Conservation (phyloP, 2,113 vertebrate genomes). For the Entelurus aequoreus region DNA sequence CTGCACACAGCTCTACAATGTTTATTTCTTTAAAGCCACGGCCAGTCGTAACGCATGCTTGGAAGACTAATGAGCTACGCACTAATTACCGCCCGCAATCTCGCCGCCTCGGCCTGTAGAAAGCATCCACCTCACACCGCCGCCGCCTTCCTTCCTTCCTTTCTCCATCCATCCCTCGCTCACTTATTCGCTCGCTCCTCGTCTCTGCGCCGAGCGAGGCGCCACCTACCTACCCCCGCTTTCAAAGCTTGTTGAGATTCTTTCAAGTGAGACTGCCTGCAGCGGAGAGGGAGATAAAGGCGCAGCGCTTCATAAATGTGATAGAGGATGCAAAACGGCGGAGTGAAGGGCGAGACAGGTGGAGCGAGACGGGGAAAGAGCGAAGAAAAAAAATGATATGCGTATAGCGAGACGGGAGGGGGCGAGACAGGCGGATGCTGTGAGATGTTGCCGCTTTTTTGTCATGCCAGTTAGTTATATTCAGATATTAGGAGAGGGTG, state of each 20-base stretch:
- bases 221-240: constrained; percentile 53
- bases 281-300: constrained; percentile 63
- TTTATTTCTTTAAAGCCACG: constrained; percentile 27
- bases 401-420: constrained; percentile 21
- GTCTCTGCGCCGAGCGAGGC: constrained; percentile 32
- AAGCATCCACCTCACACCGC: constrained; percentile 47
- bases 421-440: constrained; percentile 37
- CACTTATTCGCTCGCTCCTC: constrained; percentile 10
- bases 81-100: constrained; percentile 4
- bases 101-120: constrained; percentile 4
- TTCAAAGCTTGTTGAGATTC: constrained; percentile 65
- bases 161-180: constrained; percentile 15
- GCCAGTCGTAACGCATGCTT: constrained; percentile 12
- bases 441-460: constrained; percentile 57
- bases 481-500: constrained; percentile 49
- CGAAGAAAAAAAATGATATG: constrained; percentile 23
- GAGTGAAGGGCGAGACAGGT: constrained; percentile 20
- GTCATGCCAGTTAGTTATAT: constrained; percentile 37
- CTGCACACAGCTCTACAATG: constrained; percentile 11
- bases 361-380: constrained; percentile 6
- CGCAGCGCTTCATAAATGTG: constrained; percentile 68
- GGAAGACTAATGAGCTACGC: constrained; percentile 25
- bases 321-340: constrained; percentile 52
- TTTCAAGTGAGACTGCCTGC: constrained; percentile 70
- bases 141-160: constrained; percentile 27